Evolutionary conservation across 2,797 vertebrate genomes (phyloP).

Genomic region (Calcarius lapponicus): DNA sequence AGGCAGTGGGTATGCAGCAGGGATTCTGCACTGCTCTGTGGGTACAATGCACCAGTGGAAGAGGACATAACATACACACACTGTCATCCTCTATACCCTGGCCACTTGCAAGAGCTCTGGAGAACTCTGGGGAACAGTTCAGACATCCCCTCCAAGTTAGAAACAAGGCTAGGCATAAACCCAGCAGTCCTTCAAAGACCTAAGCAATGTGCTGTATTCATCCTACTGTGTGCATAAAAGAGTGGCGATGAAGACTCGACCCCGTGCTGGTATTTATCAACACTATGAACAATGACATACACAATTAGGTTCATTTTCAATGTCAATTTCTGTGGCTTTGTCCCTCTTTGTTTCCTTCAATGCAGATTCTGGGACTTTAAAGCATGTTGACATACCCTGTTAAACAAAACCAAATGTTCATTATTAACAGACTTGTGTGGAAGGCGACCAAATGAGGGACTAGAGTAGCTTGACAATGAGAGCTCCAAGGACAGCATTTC

Average conservation of each 20-base stretch:
- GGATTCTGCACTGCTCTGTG: background rate
- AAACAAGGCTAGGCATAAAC: background rate
- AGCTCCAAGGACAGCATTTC: background rate
- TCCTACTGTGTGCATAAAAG: background rate
- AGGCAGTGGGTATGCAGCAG: background rate
- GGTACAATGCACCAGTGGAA: background rate
- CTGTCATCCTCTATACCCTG: background rate
- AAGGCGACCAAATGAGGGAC: background rate
- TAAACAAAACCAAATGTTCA: background rate
- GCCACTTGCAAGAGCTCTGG: background rate
- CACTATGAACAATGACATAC: background rate
- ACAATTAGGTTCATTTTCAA: background rate
- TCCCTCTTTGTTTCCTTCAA: background rate
- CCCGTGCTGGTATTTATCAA: background rate
- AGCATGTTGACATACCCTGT: background rate
- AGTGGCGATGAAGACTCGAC: background rate
- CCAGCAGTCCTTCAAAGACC: background rate
- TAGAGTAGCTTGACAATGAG: background rate
- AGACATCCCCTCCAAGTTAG: background rate
- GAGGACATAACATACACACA: background rate
- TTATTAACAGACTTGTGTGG: background rate
- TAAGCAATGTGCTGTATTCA: background rate
- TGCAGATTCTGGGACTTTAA: background rate
- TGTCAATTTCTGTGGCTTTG: background rate
- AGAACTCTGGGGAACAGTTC: background rate